Percentiles rank a stretch among this genome's conserved stretches.
Evolutionary conservation across 53 echinoderm and acorn worm species (phyloP).

Genomic region (Mesocentrotus franciscanus): DNA sequence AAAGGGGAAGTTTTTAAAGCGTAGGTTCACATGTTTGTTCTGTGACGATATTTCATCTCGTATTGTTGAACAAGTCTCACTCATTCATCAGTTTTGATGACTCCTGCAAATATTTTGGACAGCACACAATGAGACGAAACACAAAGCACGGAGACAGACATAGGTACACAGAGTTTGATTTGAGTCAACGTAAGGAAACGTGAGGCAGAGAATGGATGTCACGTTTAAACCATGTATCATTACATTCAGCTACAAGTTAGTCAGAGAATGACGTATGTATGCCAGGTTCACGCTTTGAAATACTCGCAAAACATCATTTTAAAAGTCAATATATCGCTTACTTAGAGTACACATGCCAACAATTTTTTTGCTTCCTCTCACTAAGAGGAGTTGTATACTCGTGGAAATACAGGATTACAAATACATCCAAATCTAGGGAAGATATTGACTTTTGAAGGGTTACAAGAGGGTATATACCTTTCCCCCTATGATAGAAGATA

Average conservation of each 20-base stretch:
- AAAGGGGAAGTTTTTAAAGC: neutral
- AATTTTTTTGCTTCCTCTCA: neutral
- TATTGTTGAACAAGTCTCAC: neutral
- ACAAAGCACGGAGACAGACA: conserved; percentile 22
- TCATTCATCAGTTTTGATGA: conserved; percentile 51
- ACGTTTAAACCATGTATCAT: conserved; percentile 25
- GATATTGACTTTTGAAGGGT: neutral
- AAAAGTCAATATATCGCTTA: conserved; percentile 21
- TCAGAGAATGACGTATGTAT: conserved; percentile 52
- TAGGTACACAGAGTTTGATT: conserved; percentile 2
- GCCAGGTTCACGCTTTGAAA: neutral
- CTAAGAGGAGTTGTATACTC: neutral
- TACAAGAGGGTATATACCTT: neutral
- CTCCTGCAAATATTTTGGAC: conserved; percentile 60
- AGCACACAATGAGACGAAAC: neutral
- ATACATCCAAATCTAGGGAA: neutral
- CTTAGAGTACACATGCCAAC: neutral
- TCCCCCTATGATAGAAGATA: neutral
- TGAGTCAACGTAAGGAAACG: conserved; percentile 24
- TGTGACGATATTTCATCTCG: neutral
- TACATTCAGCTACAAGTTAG: conserved; percentile 16
- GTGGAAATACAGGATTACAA: neutral
- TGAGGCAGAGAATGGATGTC: conserved; percentile 45
- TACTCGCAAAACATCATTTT: neutral
- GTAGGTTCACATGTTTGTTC: neutral